Evolutionary conservation across 2,113 vertebrate species (phyloP).

Genomic region (Chaetodon auriga): DNA sequence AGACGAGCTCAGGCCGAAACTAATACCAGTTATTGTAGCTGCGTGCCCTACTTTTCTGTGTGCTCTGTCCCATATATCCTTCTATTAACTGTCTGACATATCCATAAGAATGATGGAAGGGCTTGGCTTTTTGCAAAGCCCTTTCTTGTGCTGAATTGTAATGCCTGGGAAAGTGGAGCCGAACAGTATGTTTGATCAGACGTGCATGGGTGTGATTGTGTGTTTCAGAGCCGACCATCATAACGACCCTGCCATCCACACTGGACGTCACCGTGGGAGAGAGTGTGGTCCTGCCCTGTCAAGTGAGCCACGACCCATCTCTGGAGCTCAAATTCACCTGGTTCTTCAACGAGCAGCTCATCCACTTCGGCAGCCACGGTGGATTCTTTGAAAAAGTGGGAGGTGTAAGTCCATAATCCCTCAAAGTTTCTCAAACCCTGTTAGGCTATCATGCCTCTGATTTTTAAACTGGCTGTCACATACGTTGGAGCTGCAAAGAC

Average conservation of each 20-base stretch:
- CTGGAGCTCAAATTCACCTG: conserved; percentile 95
- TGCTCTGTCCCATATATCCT: conserved; percentile 64
- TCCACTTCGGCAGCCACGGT: conserved; percentile 94
- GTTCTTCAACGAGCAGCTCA: conserved; percentile 95
- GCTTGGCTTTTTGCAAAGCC: conserved; percentile 59
- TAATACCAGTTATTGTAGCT: conserved; percentile 76
- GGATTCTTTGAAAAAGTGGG: conserved; percentile 98
- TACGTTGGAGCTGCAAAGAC: conserved; percentile 22
- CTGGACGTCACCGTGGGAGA: conserved; percentile 97
- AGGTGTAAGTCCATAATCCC: conserved; percentile 89
- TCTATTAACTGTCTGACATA: conserved; percentile 75
- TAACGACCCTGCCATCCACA: conserved; percentile 91
- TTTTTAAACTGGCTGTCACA: conserved; percentile 29
- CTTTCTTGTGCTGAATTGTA: conserved; percentile 59
- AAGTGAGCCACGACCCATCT: conserved; percentile 94
- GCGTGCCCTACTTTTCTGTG: conserved; percentile 59
- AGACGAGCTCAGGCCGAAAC: conserved; percentile 60
- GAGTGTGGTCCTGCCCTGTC: conserved; percentile 95
- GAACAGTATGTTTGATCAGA: conserved; percentile 33
- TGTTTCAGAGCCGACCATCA: conserved; percentile 90
- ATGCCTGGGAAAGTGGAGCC: conserved; percentile 17
- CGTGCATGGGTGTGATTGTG: conserved; percentile 29
- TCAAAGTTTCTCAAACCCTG: not conserved
- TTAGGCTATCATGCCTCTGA: not conserved
- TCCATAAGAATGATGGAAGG: conserved; percentile 77